A percentile compares a stretch with the other conserved stretches of the same genome.
These are phyloP conservation scores for Trisateles emortualis DNA, from an alignment of 2,888 invertebrate genomes.

Conservation along the genomic window DNA sequence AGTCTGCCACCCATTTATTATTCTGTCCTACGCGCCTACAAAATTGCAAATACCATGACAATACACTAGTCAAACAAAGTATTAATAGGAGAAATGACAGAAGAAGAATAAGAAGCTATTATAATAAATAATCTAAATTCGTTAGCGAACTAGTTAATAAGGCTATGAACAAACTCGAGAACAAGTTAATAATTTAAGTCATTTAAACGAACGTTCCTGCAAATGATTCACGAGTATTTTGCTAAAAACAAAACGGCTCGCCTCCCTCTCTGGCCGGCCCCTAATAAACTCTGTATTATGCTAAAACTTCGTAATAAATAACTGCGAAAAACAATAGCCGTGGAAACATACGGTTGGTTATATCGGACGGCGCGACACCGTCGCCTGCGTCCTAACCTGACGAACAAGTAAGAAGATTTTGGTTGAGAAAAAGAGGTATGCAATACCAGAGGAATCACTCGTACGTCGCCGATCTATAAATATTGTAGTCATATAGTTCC, in stretches of 20 bases:
- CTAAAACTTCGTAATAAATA: constrained; percentile 52
- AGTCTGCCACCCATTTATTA: too few relatives aligned
- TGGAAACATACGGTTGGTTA: constrained; percentile 31
- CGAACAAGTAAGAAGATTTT: too few relatives aligned
- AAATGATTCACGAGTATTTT: constrained; percentile 41
- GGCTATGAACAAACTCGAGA: background rate
- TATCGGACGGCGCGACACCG: constrained; percentile 6
- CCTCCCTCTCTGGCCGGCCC: constrained; percentile 30
- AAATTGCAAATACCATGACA: too few relatives aligned
- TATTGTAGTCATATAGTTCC: too few relatives aligned
- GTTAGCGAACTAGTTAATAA: background rate
- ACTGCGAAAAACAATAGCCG: constrained; percentile 49
- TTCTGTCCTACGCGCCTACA: too few relatives aligned
- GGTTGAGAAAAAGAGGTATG: too few relatives aligned
- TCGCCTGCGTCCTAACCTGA: too few relatives aligned
- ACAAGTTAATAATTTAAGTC: constrained; percentile 26
- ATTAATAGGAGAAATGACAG: too few relatives aligned
- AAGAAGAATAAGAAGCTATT: background rate
- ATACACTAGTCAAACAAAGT: too few relatives aligned
- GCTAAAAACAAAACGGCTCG: constrained; percentile 39
- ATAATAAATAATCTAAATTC: background rate
- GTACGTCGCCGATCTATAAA: too few relatives aligned
- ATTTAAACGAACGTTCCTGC: constrained; percentile 21
- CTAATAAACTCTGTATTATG: constrained; percentile 49
- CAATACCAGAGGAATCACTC: too few relatives aligned